These are phyloP conservation scores for Centropus bengalensis DNA, from an alignment of 2,113 vertebrate genomes.

Conservation along the genomic window DNA sequence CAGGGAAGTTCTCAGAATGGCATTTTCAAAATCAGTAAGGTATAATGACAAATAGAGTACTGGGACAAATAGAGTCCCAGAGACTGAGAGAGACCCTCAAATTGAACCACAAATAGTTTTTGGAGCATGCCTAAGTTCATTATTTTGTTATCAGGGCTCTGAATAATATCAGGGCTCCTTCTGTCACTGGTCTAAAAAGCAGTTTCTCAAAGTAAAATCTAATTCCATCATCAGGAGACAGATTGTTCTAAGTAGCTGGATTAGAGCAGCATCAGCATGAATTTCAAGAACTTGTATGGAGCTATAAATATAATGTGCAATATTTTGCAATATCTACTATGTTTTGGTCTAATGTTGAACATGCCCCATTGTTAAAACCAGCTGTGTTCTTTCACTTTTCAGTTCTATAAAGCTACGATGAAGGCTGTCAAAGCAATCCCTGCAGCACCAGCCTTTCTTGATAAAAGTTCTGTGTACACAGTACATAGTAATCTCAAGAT, in stretches of 20 bases:
- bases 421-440: conserved; percentile 84
- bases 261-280: conserved; percentile 80
- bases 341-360: conserved; percentile 85
- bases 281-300: conserved; percentile 80
- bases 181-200: conserved; percentile 60
- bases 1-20: neutral
- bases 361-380: conserved; percentile 83
- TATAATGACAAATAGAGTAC: neutral
- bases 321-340: conserved; percentile 87
- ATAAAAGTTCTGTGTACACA: conserved; percentile 84
- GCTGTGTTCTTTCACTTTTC: conserved; percentile 87
- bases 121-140: neutral
- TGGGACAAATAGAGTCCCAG: neutral
- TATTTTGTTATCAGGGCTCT: conserved; percentile 25
- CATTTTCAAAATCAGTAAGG: neutral
- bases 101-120: conserved; percentile 18
- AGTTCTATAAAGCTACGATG: conserved; percentile 83
- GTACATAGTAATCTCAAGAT: conserved; percentile 84
- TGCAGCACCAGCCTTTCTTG: conserved; percentile 79
- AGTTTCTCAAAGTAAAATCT: conserved; percentile 60
- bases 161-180: too few species aligned
- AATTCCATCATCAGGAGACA: conserved; percentile 77
- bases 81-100: conserved; percentile 21
- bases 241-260: conserved; percentile 78
- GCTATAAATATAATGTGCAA: conserved; percentile 85